These are phyloP conservation scores for Plectropomus leopardus DNA, from an alignment of 2,113 vertebrate species.

Conservation along the genomic window DNA sequence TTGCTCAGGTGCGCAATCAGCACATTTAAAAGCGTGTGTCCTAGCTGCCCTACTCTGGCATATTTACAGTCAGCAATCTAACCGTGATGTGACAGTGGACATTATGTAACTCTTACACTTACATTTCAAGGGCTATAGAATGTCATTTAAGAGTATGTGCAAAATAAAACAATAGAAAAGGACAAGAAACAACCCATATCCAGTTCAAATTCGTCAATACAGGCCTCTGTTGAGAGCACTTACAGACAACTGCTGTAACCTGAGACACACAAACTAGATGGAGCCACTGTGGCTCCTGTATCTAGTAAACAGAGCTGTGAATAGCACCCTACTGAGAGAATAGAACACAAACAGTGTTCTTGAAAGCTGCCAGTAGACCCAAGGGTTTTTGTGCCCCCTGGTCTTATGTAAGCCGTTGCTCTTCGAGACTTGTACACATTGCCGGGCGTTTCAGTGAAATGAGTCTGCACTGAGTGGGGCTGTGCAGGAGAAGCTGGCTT, in stretches of 20 bases:
- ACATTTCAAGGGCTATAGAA: slow-evolving; percentile 12
- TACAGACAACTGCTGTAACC: slow-evolving; percentile 59
- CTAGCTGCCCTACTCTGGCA: slow-evolving; percentile 14
- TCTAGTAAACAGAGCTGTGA: slow-evolving; percentile 74
- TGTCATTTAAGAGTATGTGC: background rate
- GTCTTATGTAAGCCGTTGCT: slow-evolving; percentile 44
- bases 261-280: slow-evolving; percentile 40
- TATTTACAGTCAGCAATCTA: slow-evolving; percentile 52
- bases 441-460: slow-evolving; percentile 10
- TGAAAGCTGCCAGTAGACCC: slow-evolving; percentile 29
- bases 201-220: slow-evolving; percentile 37
- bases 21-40: slow-evolving; percentile 30
- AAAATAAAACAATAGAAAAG: slow-evolving; percentile 57
- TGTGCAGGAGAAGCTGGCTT: slow-evolving; percentile 6
- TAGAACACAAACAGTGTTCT: slow-evolving; percentile 58
- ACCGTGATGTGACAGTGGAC: slow-evolving; percentile 42
- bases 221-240: slow-evolving; percentile 29
- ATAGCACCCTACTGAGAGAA: slow-evolving; percentile 50
- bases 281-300: slow-evolving; percentile 59
- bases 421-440: slow-evolving; percentile 9
- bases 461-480: background rate
- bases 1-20: slow-evolving; percentile 21
- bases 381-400: slow-evolving; percentile 29
- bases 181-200: slow-evolving; percentile 16
- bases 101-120: slow-evolving; percentile 55